Conservation (phyloP, 2,888 invertebrate species). For the Melanophora roralis region DNA sequence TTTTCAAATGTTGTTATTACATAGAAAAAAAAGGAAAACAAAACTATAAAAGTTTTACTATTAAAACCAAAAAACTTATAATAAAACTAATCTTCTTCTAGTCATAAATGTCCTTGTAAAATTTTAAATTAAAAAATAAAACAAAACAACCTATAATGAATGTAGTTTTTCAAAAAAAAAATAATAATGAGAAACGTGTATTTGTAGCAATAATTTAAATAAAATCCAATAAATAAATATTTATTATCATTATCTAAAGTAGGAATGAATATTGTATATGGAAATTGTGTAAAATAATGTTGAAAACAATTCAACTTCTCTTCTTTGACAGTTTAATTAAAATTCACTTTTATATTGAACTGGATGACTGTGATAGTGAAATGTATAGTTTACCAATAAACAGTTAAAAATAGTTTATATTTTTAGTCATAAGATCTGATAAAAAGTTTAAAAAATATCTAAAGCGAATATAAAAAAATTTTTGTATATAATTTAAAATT, state of each 20-base stretch:
- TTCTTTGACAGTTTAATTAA: constrained; percentile 58
- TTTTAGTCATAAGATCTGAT: constrained; percentile 22
- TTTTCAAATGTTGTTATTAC: constrained; percentile 62
- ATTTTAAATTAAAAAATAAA: constrained; percentile 26
- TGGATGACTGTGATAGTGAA: constrained; percentile 78
- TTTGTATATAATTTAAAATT: too few relatives aligned
- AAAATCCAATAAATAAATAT: constrained; percentile 16
- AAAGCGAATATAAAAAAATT: background rate
- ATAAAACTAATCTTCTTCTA: constrained; percentile 46
- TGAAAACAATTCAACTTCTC: constrained; percentile 36
- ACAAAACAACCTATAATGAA: background rate
- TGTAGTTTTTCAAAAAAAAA: constrained; percentile 1
- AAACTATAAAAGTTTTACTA: constrained; percentile 34
- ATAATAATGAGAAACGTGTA: constrained; percentile 52
- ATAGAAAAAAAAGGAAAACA: constrained; percentile 40
- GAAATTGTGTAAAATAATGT: constrained; percentile 36
- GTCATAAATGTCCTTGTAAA: constrained; percentile 59
- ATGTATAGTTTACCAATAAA: constrained; percentile 62
- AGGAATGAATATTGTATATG: constrained; percentile 4
- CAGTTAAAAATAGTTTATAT: constrained; percentile 33
- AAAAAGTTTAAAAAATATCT: background rate
- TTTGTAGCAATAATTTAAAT: constrained; percentile 64
- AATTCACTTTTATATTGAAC: constrained; percentile 60
- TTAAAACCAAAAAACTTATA: constrained; percentile 4
- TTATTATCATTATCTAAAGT: constrained; percentile 9